A percentile compares a stretch with the other conserved stretches of the same genome.
These are phyloP conservation scores for Xiphias gladius DNA, from an alignment of 2,113 vertebrate genomes.

Conservation along the genomic window DNA sequence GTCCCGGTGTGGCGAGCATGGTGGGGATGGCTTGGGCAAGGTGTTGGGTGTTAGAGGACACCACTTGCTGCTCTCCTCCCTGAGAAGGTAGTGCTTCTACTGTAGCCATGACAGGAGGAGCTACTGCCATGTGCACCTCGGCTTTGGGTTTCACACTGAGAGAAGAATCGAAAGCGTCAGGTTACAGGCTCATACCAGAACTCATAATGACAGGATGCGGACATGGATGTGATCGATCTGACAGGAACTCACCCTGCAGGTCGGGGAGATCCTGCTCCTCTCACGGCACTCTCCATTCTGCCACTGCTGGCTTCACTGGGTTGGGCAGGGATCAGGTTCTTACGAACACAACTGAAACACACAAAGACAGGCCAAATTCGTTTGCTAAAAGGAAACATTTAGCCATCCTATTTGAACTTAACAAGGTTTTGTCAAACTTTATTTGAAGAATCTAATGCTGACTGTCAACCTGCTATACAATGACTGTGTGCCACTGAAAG, in stretches of 20 bases:
- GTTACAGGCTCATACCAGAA: background rate
- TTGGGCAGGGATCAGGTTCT: constrained; percentile 94
- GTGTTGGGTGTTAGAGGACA: constrained; percentile 88
- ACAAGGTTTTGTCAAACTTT: background rate
- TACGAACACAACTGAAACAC: constrained; percentile 92
- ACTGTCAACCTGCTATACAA: no score
- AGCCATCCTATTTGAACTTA: background rate
- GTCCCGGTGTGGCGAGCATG: constrained; percentile 88
- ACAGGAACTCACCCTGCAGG: constrained; percentile 90
- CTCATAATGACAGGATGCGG: background rate
- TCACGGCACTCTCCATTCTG: constrained; percentile 88
- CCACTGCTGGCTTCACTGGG: constrained; percentile 87
- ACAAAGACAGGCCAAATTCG: background rate
- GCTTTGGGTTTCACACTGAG: constrained; percentile 93
- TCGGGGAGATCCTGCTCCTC: constrained; percentile 93
- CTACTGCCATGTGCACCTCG: constrained; percentile 93
- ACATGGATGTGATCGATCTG: background rate
- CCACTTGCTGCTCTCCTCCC: constrained; percentile 88
- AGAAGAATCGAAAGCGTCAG: constrained; percentile 3
- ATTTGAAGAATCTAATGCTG: no score
- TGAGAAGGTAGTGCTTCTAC: constrained; percentile 91
- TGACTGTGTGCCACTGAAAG: no score
- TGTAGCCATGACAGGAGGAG: constrained; percentile 90
- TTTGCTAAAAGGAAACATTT: background rate
- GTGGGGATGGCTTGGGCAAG: constrained; percentile 91